Base-by-base conservation (phyloP, 2,797 vertebrate species). In the Thripadectes ignobilis region DNA sequence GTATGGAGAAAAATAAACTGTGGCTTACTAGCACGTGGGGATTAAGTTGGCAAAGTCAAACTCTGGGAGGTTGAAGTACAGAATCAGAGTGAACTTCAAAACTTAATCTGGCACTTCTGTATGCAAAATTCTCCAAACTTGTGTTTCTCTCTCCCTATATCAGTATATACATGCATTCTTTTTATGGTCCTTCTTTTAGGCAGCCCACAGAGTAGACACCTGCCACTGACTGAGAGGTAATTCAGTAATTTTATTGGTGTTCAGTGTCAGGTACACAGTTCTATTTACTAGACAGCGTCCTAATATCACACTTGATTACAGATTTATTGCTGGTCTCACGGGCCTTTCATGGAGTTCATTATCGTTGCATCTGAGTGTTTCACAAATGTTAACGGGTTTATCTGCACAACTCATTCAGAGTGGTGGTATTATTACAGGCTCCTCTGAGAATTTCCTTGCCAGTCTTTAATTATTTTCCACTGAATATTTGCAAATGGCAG, bases 311-410 rank as follows among this genome's bases (percentile, higher is more conserved):
- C 39, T 84, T 88, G 79, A 85, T 95, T 89, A 75, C 73, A 84
- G 58, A 81, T 86, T 86, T 88, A 79, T 81, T 84, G 48, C 76
- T 79, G 15, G 45, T 86, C 85, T 84, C 73, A 17, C 20, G 82
- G 74, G 85, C 54, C 89, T 84, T 88, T 59, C 32, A 14, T 69
- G 79, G 66, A 78, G 87, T 83, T 96, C 79, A 73, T 95, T 96
- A 90, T 93, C 15, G 0, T 3, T 30, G 61, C 23, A 65, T 71
- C 16, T 0, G 41, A 78, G 66, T 52, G 39, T 68, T 93, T 78
- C 69, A 45, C 80, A 89, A 94, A 84, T 26, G 91, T 81, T 86
- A 88, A 62, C 0, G 0, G 26, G 45, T 86, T 81, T 90, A 88
- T 96, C 79, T 89, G 81, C 85, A 67, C 63, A 46, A 11, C 55